Evolutionary conservation across 2,888 invertebrate species (phyloP).

Genomic region (Chloroclystis v-ata): DNA sequence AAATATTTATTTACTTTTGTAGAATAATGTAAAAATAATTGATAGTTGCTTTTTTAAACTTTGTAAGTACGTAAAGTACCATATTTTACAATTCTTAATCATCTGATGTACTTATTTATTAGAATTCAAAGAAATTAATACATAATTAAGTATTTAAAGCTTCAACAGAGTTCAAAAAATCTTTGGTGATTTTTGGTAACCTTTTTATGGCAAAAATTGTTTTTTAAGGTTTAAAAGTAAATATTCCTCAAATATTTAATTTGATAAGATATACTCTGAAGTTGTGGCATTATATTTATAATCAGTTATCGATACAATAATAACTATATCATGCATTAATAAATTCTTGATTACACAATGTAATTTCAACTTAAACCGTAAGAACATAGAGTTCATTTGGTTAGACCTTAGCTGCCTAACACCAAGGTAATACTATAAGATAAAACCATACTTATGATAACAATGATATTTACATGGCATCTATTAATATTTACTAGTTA

Average conservation of each 20-base stretch:
- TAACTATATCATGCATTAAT: conserved; percentile 14
- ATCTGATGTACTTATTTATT: too few species aligned
- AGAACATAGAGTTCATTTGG: conserved; percentile 11
- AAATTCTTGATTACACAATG: conserved; percentile 12
- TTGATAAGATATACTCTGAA: too few species aligned
- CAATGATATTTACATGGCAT: conserved; percentile 23
- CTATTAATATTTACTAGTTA: conserved; percentile 26
- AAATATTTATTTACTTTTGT: conserved; percentile 13
- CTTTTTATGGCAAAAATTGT: not conserved
- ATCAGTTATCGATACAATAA: not conserved
- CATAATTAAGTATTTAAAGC: too few species aligned
- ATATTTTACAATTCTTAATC: not conserved
- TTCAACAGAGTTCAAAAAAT: not conserved
- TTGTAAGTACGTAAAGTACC: conserved; percentile 1
- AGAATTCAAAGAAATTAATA: too few species aligned
- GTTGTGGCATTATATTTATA: too few species aligned
- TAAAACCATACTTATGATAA: conserved; percentile 27
- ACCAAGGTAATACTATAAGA: conserved; percentile 12
- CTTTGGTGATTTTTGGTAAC: conserved; percentile 18
- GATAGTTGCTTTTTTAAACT: conserved; percentile 6
- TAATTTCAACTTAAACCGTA: conserved; percentile 16
- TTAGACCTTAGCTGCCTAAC: conserved; percentile 18
- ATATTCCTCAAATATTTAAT: too few species aligned
- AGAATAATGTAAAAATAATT: conserved; percentile 7
- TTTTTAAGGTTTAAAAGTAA: too few species aligned